phyloP scores from a whole-genome alignment of 2,888 invertebrate genomes.

The Capitulum mitella region DNA sequence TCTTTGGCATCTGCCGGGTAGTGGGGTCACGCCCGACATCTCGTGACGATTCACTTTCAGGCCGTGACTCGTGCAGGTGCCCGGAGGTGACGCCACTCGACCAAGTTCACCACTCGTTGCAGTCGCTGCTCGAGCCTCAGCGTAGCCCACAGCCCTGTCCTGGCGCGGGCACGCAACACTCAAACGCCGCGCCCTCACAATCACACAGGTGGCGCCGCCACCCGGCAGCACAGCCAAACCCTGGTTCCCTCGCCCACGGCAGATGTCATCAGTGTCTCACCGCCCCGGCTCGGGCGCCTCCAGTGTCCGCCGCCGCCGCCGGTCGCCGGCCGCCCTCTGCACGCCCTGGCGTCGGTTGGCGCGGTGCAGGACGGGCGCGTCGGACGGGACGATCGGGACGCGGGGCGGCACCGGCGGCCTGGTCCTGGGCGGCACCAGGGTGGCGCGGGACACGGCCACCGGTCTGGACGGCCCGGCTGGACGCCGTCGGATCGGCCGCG shows the following conservation, averaged over 20 bases:
- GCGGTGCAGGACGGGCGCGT: background rate
- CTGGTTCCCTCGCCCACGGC: background rate
- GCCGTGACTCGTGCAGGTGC: too few relatives aligned
- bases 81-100: too few relatives aligned
- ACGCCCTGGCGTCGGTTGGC: background rate
- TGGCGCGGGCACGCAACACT: too few relatives aligned
- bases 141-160: too few relatives aligned
- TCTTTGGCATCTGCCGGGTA: too few relatives aligned
- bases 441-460: too few relatives aligned
- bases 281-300: background rate
- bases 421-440: background rate
- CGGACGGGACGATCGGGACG: background rate
- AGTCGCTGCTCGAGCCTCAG: too few relatives aligned
- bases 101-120: too few relatives aligned
- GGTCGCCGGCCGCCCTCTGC: background rate
- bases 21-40: too few relatives aligned
- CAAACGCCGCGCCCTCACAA: too few relatives aligned
- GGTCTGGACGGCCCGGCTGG: too few relatives aligned
- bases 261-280: background rate
- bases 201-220: background rate
- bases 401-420: background rate
- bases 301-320: background rate
- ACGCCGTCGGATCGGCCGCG: background rate
- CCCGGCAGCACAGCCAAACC: constrained; percentile 4
- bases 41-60: too few relatives aligned